Percentiles rank a stretch among this genome's conserved stretches.
phyloP scores from a whole-genome alignment of 2,113 vertebrate species.

The Ploceus nigricollis region DNA sequence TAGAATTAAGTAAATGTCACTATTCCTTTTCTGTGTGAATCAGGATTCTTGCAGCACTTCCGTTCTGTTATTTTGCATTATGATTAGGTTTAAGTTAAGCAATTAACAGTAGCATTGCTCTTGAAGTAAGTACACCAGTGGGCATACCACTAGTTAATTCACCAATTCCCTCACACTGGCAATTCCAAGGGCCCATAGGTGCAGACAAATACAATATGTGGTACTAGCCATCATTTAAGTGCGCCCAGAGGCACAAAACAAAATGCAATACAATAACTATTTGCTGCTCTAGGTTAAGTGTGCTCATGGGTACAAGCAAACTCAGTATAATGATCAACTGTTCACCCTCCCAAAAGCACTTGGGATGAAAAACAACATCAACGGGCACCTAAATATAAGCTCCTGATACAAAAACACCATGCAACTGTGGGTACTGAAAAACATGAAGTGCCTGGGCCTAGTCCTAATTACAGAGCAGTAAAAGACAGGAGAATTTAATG shows the following conservation, averaged over 20 bases:
- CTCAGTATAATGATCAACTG: constrained; percentile 64
- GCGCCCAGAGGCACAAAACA: constrained; percentile 65
- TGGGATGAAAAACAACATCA: constrained; percentile 39
- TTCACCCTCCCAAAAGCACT: constrained; percentile 46
- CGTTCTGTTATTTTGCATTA: constrained; percentile 51
- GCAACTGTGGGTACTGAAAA: neutral
- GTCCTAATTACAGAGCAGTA: neutral
- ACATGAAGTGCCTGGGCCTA: neutral
- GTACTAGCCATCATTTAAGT: constrained; percentile 57
- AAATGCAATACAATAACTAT: constrained; percentile 68
- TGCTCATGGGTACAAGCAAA: constrained; percentile 68
- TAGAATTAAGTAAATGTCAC: neutral
- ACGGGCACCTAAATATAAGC: constrained; percentile 63
- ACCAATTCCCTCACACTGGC: constrained; percentile 35
- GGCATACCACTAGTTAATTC: constrained; percentile 69
- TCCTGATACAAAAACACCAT: neutral
- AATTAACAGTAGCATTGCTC: constrained; percentile 62
- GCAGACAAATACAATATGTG: constrained; percentile 49
- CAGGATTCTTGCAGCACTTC: constrained; percentile 17
- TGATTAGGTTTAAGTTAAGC: constrained; percentile 66
- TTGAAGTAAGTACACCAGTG: constrained; percentile 61
- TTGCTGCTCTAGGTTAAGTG: constrained; percentile 76
- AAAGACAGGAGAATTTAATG: neutral
- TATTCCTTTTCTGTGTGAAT: neutral
- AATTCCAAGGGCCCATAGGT: constrained; percentile 63